Base-by-base conservation (phyloP, 1,140 invertebrate genomes). In the Trichonephila clavipes region DNA sequence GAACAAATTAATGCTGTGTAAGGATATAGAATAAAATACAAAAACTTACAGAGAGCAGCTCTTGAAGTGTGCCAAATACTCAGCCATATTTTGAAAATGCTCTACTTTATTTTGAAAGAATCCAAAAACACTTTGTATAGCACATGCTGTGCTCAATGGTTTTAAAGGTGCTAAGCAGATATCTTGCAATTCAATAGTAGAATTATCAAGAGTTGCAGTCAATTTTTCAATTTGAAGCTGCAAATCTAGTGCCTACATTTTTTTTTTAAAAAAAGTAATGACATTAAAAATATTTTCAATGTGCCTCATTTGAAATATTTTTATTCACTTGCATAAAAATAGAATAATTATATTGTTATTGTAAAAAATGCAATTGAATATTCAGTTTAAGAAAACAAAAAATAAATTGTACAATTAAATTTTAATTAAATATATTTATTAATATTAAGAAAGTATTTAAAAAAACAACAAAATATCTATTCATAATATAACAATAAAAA, bases 71-170 rank as follows among this genome's bases (percentile, higher is more conserved):
- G 98, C 97, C 88, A 99, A 96, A 96, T 99, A 99, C 94, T 97
- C 97, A 0, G 97, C 96, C 2, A 96, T 95, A 82, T 81, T 94
- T 72, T 85, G 28, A 21, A 95, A 72, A 66, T 95, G 96, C 0
- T 96, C 96, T 12, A 96, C 90, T 95, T 97, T 96, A 95, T 98
- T 97, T 95, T 98, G 97, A 95, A 97, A 99, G 96, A 99, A 99
- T 40, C 98, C 98, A 97, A 98, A 98, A 77, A 99, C 96, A 94
- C 98, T 98, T 96, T 98, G 97, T n/a, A 99, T 97, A 5, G 97
- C 97, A 96, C 99, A 99, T 94, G 98, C 95, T 0, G 96, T 95
- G 18, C 97, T 96, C 4, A 97, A 96, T 19, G 94, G 94, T 61
- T 92, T 93, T 82, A 99, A 96, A 0, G 99, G 99, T 28, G 98